Evolutionary conservation across 2,113 vertebrate genomes (phyloP), one percentile per base, ranked within the genome.

Genomic region (Hoplias malabaricus): DNA sequence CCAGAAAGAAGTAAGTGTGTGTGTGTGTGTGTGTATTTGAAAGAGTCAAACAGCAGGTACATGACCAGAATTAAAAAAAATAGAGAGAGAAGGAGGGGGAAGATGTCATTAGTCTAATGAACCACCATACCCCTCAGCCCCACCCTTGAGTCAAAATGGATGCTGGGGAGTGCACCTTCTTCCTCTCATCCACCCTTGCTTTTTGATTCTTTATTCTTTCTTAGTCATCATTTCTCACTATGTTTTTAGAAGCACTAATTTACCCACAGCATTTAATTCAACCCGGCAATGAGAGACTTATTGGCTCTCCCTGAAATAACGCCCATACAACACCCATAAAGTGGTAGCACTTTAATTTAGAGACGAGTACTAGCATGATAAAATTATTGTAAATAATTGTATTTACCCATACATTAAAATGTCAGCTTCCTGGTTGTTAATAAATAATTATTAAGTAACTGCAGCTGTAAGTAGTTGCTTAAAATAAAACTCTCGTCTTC

Each of bases 101-200:
- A 57, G 11, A 43, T 80, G 68, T 73, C 29, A 80, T 77, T 83
- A 59, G 56, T 56, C 53, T 77, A 73, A 83, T 80, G 73, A 73
- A 77, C 34, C 13, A 31, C 48, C 25, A 23, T n/a, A 38, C 23
- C 27, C n/a, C 40, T 19, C 13, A 29, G 33, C 19, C 16, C 54
- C 38, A 34, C 8, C 11, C 8, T 27, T 19, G 54, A 27, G 12
- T 50, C 43, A 67, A 5, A 67, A 53, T 21, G 19, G 23, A 21
- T n/a, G 38, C 2, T 27, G 14, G 21, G 5, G 29, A 34, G 21
- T n/a, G 36, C 13, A 29, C 4, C 40, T 36, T 13, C n/a, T 29
- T 29, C 7, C 29, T 25, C 66, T 23, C 29, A 13, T 56, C n/a
- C 40, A 25, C 7, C 21, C 36, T 54, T 19, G 5, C 6, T 2